Evolutionary conservation across 2,797 vertebrate species (phyloP).

Genomic region (Myiotriccus ornatus): DNA sequence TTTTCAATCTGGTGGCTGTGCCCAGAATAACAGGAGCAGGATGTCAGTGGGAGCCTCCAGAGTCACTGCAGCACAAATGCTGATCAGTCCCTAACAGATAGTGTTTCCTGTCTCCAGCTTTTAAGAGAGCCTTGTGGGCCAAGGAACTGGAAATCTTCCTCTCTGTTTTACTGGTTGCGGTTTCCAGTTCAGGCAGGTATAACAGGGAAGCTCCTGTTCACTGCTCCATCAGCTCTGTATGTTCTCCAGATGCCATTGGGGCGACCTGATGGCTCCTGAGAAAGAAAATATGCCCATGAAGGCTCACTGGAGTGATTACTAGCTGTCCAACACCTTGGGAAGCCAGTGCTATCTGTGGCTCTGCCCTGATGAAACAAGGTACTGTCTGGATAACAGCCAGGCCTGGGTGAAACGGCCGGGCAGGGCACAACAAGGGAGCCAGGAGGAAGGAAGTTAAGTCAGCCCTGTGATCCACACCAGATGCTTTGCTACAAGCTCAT

Average conservation of each 20-base stretch:
- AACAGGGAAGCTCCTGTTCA: neutral
- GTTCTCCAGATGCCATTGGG: neutral
- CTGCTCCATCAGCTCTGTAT: neutral
- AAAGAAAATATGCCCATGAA: neutral
- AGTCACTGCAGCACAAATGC: constrained; percentile 18
- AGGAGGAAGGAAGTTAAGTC: constrained; percentile 17
- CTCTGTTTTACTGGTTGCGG: neutral
- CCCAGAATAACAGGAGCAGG: constrained; percentile 66
- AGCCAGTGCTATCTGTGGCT: neutral
- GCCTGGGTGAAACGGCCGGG: neutral
- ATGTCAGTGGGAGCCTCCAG: constrained; percentile 55
- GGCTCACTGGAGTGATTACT: neutral
- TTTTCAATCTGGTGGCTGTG: constrained; percentile 36
- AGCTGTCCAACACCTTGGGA: neutral
- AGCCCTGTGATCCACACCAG: constrained; percentile 2
- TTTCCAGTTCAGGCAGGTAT: constrained; percentile 5
- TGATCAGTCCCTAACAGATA: constrained; percentile 32
- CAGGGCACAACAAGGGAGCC: neutral
- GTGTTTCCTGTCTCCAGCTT: constrained; percentile 47
- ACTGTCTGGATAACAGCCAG: neutral
- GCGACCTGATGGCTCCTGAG: neutral
- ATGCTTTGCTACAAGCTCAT: neutral
- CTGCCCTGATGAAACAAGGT: neutral
- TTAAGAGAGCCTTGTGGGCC: neutral
- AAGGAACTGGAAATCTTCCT: neutral